Percentiles rank a stretch among this genome's conserved stretches.
Conservation (phyloP, 2,113 vertebrate species). For the Poeciliopsis turrubarensis region DNA sequence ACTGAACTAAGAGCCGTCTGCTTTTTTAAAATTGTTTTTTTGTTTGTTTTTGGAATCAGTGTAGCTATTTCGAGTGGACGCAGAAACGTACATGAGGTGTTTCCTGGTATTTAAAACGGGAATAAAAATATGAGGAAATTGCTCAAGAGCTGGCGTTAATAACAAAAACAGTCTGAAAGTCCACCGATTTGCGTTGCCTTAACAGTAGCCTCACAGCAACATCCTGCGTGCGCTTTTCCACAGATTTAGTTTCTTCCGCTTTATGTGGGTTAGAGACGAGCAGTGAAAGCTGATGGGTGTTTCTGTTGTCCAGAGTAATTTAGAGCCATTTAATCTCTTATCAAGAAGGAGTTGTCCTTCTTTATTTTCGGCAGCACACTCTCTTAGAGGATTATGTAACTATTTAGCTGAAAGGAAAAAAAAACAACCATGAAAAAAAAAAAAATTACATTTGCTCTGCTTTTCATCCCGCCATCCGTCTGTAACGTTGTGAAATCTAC, state of each 20-base stretch:
- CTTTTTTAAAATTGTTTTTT: neutral
- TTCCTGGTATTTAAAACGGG: neutral
- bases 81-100: neutral
- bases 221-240: neutral
- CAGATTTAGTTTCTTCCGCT: no score
- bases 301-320: neutral
- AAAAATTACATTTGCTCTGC: neutral
- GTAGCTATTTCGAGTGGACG: neutral
- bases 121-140: neutral
- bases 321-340: neutral
- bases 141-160: neutral
- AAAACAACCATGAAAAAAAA: no score
- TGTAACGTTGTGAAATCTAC: constrained; percentile 30
- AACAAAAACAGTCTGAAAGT: neutral
- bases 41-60: no score
- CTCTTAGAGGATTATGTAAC: neutral
- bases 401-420: neutral
- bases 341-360: neutral
- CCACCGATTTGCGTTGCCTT: neutral
- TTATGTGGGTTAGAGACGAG: no score
- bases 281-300: neutral
- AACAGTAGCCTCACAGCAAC: neutral
- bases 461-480: neutral
- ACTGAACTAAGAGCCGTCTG: neutral
- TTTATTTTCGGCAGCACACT: neutral